Evolutionary conservation across 1,140 invertebrate genomes (phyloP).

Genomic region (Pseudomyrmex gracilis): DNA sequence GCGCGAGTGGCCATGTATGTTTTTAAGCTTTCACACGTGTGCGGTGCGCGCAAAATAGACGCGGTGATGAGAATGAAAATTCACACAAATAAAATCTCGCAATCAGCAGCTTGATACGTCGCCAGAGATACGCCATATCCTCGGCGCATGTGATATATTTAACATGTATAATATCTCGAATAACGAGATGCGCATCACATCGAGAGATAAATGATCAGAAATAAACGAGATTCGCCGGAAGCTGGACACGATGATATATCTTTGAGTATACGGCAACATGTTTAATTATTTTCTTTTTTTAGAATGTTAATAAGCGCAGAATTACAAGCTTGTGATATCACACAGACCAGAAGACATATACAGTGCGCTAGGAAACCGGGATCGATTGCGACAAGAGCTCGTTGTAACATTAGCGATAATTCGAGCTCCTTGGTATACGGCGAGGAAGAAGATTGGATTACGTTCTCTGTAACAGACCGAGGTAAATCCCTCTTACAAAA

Average conservation of each 20-base stretch:
- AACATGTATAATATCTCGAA: slow-evolving; percentile 33
- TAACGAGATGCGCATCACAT: neutral
- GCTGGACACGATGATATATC: neutral
- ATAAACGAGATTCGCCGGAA: slow-evolving; percentile 24
- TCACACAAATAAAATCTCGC: slow-evolving; percentile 21
- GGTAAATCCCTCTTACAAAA: neutral
- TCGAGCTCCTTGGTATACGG: slow-evolving; percentile 17
- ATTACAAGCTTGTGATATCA: slow-evolving; percentile 7
- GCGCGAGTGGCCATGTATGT: neutral
- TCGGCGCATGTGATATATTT: neutral
- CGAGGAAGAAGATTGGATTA: slow-evolving; percentile 19
- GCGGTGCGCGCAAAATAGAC: neutral
- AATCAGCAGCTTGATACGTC: slow-evolving; percentile 9
- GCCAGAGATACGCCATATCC: neutral
- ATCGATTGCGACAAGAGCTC: slow-evolving; percentile 2
- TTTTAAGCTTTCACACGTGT: slow-evolving; percentile 23
- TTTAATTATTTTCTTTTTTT: slow-evolving; percentile 23
- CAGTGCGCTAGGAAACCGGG: neutral
- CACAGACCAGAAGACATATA: neutral
- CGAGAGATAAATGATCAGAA: neutral
- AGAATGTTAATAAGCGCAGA: neutral
- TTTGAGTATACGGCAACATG: neutral
- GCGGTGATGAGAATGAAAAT: slow-evolving; percentile 25
- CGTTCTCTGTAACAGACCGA: neutral
- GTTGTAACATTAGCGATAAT: slow-evolving; percentile 17